These are phyloP conservation scores for Alosa sapidissima DNA, from an alignment of 2,797 vertebrate species.

Conservation along the genomic window DNA sequence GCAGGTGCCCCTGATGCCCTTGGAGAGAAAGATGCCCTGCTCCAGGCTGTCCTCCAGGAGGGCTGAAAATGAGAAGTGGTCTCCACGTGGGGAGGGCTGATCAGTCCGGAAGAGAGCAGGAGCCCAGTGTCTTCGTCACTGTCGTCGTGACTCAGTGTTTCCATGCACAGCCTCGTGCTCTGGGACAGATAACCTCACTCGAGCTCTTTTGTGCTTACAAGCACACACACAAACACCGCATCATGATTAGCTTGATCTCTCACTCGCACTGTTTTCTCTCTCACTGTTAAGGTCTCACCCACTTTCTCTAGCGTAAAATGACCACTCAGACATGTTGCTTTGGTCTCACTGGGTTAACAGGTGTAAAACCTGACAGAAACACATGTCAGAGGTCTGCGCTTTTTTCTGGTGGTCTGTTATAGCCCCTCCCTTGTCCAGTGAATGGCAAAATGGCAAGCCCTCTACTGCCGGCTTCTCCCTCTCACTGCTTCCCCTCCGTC, in stretches of 20 bases:
- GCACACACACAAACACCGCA: neutral
- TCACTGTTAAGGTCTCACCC: slow-evolving; percentile 49
- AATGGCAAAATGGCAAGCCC: slow-evolving; percentile 39
- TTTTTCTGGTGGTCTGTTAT: slow-evolving; percentile 39
- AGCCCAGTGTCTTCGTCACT: slow-evolving; percentile 28
- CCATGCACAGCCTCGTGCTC: slow-evolving; percentile 5
- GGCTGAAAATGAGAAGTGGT: neutral
- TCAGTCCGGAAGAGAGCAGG: slow-evolving; percentile 7
- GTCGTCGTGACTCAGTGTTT: slow-evolving; percentile 45
- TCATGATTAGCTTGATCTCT: slow-evolving; percentile 19
- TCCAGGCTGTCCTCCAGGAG: neutral
- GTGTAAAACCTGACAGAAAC: slow-evolving; percentile 47
- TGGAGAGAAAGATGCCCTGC: neutral
- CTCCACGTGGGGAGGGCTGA: neutral
- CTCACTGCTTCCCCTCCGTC: neutral
- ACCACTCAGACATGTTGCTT: slow-evolving; percentile 22
- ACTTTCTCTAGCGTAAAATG: neutral
- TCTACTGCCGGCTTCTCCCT: slow-evolving; percentile 27
- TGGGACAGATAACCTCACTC: slow-evolving; percentile 48
- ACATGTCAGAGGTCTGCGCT: slow-evolving; percentile 39
- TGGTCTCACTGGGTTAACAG: slow-evolving; percentile 33
- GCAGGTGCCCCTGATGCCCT: neutral
- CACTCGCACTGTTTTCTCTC: neutral
- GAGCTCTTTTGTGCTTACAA: neutral
- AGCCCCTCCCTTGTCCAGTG: neutral